A percentile compares a stretch with the other conserved stretches of the same genome.
Evolutionary conservation across 2,888 invertebrate species (phyloP).

Genomic region (Cynaeus angustus): DNA sequence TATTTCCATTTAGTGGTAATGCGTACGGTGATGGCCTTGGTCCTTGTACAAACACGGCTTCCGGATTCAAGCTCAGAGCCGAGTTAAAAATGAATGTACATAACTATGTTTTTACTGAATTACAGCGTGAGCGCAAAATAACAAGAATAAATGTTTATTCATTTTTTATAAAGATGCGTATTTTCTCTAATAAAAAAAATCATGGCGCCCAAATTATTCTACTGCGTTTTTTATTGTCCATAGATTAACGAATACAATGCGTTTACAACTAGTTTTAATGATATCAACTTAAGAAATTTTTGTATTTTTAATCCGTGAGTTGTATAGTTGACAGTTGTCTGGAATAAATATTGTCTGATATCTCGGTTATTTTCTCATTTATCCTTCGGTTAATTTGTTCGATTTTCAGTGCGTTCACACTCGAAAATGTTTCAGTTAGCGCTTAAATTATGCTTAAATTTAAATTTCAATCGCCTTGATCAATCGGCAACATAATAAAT

Average conservation of each 20-base stretch:
- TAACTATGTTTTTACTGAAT: not conserved
- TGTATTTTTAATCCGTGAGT: constrained; percentile 27
- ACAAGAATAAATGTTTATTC: no score
- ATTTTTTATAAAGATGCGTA: constrained; percentile 24
- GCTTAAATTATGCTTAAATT: no score
- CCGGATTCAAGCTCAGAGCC: constrained; percentile 71
- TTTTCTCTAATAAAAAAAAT: constrained; percentile 20
- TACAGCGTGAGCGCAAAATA: no score
- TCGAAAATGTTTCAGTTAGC: no score
- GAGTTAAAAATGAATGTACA: no score
- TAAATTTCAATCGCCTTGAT: no score
- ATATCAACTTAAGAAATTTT: constrained; percentile 13
- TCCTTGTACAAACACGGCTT: constrained; percentile 69
- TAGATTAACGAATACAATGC: constrained; percentile 8
- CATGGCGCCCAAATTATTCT: constrained; percentile 18
- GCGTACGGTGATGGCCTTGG: constrained; percentile 70
- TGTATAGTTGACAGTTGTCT: constrained; percentile 38
- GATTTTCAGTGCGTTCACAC: no score
- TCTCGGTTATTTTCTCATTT: constrained; percentile 34
- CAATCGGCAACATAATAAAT: no score
- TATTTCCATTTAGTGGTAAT: constrained; percentile 62
- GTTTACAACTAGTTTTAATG: constrained; percentile 35
- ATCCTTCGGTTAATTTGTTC: not conserved
- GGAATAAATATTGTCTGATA: constrained; percentile 35
- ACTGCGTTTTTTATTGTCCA: not conserved